A percentile compares a stretch with the other conserved stretches of the same genome.
These are phyloP conservation scores for Leptestheria dahalacensis DNA, from an alignment of 1,140 invertebrate genomes.

Conservation along the genomic window DNA sequence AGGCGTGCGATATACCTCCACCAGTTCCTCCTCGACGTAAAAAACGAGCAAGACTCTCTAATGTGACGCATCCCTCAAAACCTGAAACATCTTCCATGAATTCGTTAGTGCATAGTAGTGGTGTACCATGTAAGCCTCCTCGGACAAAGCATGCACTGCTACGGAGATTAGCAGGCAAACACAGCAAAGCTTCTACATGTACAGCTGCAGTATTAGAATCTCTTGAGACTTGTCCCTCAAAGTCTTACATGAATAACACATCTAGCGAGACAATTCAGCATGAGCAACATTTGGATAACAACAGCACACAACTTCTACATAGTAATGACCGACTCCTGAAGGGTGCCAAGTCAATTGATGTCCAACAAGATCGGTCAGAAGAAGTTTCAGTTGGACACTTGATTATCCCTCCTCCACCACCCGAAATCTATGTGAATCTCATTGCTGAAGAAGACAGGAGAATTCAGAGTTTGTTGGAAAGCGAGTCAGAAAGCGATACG, in stretches of 20 bases:
- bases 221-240: background rate
- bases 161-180: background rate
- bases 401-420: slow-evolving; percentile 1
- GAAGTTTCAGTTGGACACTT: background rate
- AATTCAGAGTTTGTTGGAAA: background rate
- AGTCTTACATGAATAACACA: too few relatives aligned
- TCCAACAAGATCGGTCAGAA: background rate
- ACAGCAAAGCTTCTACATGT: background rate
- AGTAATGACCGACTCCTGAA: too few relatives aligned
- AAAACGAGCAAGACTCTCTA: background rate
- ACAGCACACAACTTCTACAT: too few relatives aligned
- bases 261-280: too few relatives aligned
- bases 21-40: slow-evolving; percentile 1
- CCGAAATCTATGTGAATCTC: slow-evolving; percentile 8
- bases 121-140: background rate
- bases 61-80: background rate
- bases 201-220: background rate
- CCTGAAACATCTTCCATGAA: background rate
- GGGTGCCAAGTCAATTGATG: background rate
- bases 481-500: slow-evolving; percentile 11
- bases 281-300: too few relatives aligned
- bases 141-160: too few relatives aligned
- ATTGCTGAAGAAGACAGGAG: slow-evolving; percentile 11
- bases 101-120: background rate
- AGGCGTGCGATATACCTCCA: background rate